A percentile compares a stretch with the other conserved stretches of the same genome.
phyloP scores from a whole-genome alignment of 2,888 invertebrate genomes.

The Nomada hirtipes region DNA sequence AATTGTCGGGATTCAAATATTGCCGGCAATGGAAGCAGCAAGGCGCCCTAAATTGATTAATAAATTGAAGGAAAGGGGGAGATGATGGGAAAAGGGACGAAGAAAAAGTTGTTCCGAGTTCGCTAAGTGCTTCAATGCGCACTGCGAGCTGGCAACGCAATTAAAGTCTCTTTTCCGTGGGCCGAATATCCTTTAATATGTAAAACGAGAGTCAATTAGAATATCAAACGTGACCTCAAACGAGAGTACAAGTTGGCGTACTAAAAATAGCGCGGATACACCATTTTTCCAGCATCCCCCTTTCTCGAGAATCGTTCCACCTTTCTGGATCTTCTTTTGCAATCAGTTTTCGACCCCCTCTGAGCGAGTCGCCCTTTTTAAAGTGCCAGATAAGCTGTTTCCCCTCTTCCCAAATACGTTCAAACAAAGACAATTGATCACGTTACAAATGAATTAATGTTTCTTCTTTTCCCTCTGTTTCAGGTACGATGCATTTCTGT shows the following conservation, averaged over 20 bases:
- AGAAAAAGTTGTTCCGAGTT: slow-evolving; percentile 3
- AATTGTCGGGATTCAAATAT: too few relatives aligned
- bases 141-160: slow-evolving; percentile 64
- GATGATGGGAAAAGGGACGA: neutral
- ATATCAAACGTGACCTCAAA: slow-evolving; percentile 78
- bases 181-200: slow-evolving; percentile 77
- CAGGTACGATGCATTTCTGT: slow-evolving; percentile 36
- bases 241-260: slow-evolving; percentile 64
- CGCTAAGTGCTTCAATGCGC: slow-evolving; percentile 43
- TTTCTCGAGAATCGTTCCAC: neutral
- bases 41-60: neutral
- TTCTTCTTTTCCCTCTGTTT: slow-evolving; percentile 18
- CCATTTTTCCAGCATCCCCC: slow-evolving; percentile 28
- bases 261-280: slow-evolving; percentile 60
- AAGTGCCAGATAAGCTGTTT: neutral
- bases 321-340: slow-evolving; percentile 55
- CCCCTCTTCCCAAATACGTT: too few relatives aligned
- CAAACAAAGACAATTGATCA: too few relatives aligned
- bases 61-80: too few relatives aligned
- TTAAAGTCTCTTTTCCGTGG: slow-evolving; percentile 73
- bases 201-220: slow-evolving; percentile 78
- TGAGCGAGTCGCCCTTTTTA: neutral
- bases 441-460: neutral
- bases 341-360: slow-evolving; percentile 43
- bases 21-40: neutral